Percentiles rank a stretch among this genome's conserved stretches.
phyloP scores from a whole-genome alignment of 2,797 vertebrate genomes.

The Trematomus bernacchii region DNA sequence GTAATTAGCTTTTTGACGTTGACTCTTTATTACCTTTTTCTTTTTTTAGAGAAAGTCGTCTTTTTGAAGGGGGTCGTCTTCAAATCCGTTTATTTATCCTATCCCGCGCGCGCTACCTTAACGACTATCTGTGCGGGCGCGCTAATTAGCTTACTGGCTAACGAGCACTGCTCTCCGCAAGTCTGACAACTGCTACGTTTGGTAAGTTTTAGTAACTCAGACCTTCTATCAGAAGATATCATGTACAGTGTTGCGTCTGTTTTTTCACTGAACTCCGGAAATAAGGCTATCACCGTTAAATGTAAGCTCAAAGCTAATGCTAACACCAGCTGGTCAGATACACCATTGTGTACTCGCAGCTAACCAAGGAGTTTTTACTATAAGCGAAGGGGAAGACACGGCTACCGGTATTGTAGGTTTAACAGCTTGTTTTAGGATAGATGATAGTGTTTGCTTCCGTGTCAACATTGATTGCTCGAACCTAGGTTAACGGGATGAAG shows the following conservation, averaged over 20 bases:
- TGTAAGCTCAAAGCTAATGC: neutral
- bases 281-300: rapidly evolving
- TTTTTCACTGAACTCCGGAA: neutral
- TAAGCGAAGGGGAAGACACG: rapidly evolving
- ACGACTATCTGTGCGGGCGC: conserved; percentile 47
- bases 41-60: neutral
- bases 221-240: neutral
- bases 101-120: conserved; percentile 75
- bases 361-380: rapidly evolving
- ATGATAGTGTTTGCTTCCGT: neutral
- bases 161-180: conserved; percentile 19
- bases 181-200: conserved; percentile 53
- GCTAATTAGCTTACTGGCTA: conserved; percentile 72
- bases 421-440: neutral
- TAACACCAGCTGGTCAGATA: conserved; percentile 1
- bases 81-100: conserved; percentile 14
- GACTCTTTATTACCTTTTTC: neutral
- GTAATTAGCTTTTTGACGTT: neutral
- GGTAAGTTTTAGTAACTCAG: conserved; percentile 65
- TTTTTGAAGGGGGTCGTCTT: conserved; percentile 17
- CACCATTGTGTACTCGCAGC: conserved; percentile 6
- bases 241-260: rapidly evolving
- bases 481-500: neutral
- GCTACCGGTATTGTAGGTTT: neutral
- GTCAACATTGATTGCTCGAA: neutral